Evolutionary conservation across 2,888 invertebrate species (phyloP), one percentile per base, ranked within the genome.

Genomic region (Pediacus dermestoides): DNA sequence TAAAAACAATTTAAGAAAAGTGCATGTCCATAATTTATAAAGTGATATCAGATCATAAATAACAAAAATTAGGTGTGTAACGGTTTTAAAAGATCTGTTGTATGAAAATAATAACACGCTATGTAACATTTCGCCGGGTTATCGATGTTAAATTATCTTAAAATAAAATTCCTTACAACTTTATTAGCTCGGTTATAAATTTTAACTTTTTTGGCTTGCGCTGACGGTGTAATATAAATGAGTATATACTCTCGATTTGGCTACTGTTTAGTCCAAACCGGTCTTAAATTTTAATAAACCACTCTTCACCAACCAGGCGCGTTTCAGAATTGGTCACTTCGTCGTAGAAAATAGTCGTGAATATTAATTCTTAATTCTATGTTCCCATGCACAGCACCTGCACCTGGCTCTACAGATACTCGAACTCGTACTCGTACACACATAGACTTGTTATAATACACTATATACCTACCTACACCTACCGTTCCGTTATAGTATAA

Each of bases 381-480:
- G 21, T 7, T 38, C 15, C 22, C 40, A 34, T 44, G 40, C 44
- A n/a, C n/a, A n/a, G n/a, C n/a, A 44, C 41, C 40, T 41, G 44
- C 44, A 44, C 38, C 38, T 31, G 34, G 28, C n/a, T n/a, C n/a
- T n/a, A n/a, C n/a, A n/a, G n/a, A n/a, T n/a, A n/a, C n/a, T n/a
- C n/a, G n/a, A n/a, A n/a, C n/a, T n/a, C n/a, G n/a, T n/a, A n/a
- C n/a, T n/a, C n/a, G n/a, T n/a, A n/a, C n/a, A n/a, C n/a, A n/a
- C n/a, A n/a, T n/a, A n/a, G n/a, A n/a, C n/a, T n/a, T n/a, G n/a
- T n/a, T n/a, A n/a, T n/a, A n/a, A n/a, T n/a, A n/a, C n/a, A n/a
- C n/a, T n/a, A n/a, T n/a, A n/a, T n/a, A n/a, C n/a, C n/a, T n/a
- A n/a, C n/a, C n/a, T n/a, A n/a, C n/a, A n/a, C n/a, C n/a, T n/a